Base-by-base conservation (phyloP, 1,140 invertebrate species). In the Venturia canescens region DNA sequence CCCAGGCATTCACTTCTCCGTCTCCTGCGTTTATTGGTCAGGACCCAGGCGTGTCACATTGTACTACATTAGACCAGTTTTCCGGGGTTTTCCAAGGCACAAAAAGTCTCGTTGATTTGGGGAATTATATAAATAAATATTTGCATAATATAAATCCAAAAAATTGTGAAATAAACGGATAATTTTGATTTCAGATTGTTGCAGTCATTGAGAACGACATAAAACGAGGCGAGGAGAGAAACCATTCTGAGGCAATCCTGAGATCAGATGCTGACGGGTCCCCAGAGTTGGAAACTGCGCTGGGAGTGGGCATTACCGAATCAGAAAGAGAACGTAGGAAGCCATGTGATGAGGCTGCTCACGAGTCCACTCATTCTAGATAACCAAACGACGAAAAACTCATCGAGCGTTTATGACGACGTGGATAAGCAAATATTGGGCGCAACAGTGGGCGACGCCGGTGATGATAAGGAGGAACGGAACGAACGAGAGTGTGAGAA, bases 401-500 rank as follows among this genome's bases (percentile, higher is more conserved):
- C 69, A 7, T 6, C 11, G 13, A 23, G 3, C 66, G 6, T 60
- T 6, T 81, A 76, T 0, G 23, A 63, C 21, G 60, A 26, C 23
- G 60, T 82, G 9, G 84, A 84, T 7, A n/a, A 53, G 7, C 18
- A n/a, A 21, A n/a, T 4, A 53, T n/a, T 53, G n/a, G n/a, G 1
- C 80, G 82, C n/a, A n/a, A n/a, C n/a, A n/a, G n/a, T n/a, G n/a
- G n/a, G n/a, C n/a, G n/a, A n/a, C n/a, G n/a, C n/a, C n/a, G n/a
- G n/a, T n/a, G n/a, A n/a, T n/a, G n/a, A n/a, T n/a, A n/a, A n/a
- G n/a, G n/a, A n/a, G 80, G 29, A 71, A 3, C 50, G 80, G 83
- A 16, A 81, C 84, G 26, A 82, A 80, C n/a, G 83, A 86, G 6
- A 44, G 4, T 13, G 38, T 21, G 69, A 71, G 13, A 71, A 71